A percentile compares a stretch with the other conserved stretches of the same genome.
Evolutionary conservation across 2,888 invertebrate species (phyloP).

Genomic region (Apodemia hepburni): DNA sequence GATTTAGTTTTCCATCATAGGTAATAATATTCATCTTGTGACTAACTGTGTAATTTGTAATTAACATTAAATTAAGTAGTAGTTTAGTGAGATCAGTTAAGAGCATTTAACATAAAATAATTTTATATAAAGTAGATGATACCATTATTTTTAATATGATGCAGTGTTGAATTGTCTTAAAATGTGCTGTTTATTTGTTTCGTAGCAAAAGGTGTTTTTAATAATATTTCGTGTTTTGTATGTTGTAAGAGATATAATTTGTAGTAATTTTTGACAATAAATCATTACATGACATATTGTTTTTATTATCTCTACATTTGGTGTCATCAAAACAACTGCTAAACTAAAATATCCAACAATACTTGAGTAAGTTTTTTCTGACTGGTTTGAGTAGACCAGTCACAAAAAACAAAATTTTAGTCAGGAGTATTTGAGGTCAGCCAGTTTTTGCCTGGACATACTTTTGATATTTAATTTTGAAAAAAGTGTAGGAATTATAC

Average conservation of each 20-base stretch:
- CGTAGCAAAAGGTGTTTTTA: constrained; percentile 34
- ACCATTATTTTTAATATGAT: constrained; percentile 75
- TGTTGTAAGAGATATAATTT: constrained; percentile 37
- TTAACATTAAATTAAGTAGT: constrained; percentile 55
- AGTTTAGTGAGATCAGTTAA: constrained; percentile 69
- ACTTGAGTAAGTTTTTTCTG: no score
- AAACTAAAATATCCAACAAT: no score
- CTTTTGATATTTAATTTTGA: no score
- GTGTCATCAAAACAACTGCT: no score
- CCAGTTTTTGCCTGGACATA: no score
- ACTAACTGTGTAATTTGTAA: constrained; percentile 56
- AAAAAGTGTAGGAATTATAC: no score
- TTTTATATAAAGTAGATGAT: constrained; percentile 68
- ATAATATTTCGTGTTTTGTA: constrained; percentile 35
- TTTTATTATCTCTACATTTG: constrained; percentile 10
- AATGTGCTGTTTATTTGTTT: constrained; percentile 42
- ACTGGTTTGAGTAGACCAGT: no score
- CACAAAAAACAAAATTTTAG: no score
- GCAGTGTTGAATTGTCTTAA: constrained; percentile 71
- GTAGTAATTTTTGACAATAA: constrained; percentile 36
- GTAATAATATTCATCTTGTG: constrained; percentile 46
- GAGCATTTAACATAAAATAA: constrained; percentile 71
- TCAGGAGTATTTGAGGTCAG: no score
- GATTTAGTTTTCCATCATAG: constrained; percentile 61
- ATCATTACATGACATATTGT: constrained; percentile 30